phyloP scores from a whole-genome alignment of 64 coral and sea anemone species.

The Dendrophyllia cribrosa region DNA sequence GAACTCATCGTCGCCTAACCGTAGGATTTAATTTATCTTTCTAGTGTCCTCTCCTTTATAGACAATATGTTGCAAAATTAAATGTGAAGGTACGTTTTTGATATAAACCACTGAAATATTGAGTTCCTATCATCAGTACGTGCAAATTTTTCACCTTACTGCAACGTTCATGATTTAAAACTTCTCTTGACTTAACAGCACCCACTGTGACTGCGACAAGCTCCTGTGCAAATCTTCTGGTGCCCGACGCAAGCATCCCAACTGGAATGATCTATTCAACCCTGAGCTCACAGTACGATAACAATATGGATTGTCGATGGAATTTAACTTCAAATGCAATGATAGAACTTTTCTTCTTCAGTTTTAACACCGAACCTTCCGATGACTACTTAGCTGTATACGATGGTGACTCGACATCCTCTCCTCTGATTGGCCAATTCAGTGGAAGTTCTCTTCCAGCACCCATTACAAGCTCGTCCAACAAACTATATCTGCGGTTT shows the following conservation, averaged over 20 bases:
- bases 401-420: constrained; percentile 4
- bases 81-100: neutral
- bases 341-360: neutral
- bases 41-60: too few species aligned
- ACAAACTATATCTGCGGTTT: neutral
- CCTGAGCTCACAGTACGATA: neutral
- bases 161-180: too few species aligned
- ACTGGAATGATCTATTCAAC: neutral
- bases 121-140: too few species aligned
- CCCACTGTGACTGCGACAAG: neutral
- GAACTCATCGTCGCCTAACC: too few species aligned
- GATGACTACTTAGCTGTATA: constrained; percentile 23
- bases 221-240: neutral
- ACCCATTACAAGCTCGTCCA: constrained; percentile 13
- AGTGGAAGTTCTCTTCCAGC: neutral
- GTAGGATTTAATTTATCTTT: too few species aligned
- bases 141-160: too few species aligned
- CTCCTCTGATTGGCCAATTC: neutral
- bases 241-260: neutral
- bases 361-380: neutral
- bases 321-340: constrained; percentile 4
- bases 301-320: neutral
- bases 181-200: neutral
- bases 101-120: too few species aligned
- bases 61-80: neutral